These are phyloP conservation scores for Paraescarpia echinospica DNA, from an alignment of 1,140 invertebrate genomes.

Conservation along the genomic window DNA sequence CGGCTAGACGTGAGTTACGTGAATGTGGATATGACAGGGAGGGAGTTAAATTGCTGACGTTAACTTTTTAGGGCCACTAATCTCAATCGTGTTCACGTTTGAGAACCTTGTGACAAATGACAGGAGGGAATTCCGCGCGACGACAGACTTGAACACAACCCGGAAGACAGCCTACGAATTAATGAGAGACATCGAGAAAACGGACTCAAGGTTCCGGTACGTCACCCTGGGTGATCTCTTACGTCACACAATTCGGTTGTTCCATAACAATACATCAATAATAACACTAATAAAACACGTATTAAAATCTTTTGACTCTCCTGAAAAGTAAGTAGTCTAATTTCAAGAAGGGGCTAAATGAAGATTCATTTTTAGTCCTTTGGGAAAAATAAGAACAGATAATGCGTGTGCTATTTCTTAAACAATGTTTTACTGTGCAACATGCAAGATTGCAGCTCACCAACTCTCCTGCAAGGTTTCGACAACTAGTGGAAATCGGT, in stretches of 20 bases:
- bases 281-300: neutral
- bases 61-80: neutral
- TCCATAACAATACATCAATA: neutral
- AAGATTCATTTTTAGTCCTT: too few species aligned
- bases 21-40: neutral
- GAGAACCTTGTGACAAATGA: neutral
- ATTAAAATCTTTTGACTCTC: neutral
- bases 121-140: neutral
- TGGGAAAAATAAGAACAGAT: too few species aligned
- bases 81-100: neutral
- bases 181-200: neutral
- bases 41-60: neutral
- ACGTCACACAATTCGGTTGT: neutral
- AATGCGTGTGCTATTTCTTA: too few species aligned
- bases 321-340: too few species aligned
- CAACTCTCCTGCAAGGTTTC: too few species aligned
- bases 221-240: neutral
- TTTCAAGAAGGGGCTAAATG: too few species aligned
- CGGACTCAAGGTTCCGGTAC: neutral
- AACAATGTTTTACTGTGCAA: too few species aligned
- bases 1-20: neutral
- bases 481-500: too few species aligned
- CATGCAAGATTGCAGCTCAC: too few species aligned
- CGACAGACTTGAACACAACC: neutral
- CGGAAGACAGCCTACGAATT: neutral